Base-by-base conservation (phyloP, 1,140 invertebrate genomes). In the Drosophila subpulchrella region DNA sequence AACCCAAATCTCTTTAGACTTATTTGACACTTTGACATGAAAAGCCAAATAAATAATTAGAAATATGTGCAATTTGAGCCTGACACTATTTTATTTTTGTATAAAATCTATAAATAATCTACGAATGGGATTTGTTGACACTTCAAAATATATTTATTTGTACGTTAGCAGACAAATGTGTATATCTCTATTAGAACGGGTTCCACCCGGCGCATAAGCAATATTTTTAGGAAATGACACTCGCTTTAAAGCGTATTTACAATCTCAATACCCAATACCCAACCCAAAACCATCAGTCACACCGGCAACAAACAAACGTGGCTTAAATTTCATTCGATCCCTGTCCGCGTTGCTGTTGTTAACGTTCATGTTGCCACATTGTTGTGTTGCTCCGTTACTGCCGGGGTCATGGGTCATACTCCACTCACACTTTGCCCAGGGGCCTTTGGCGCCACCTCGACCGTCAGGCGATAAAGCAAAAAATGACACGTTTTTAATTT, bases 401-500 rank as follows among this genome's bases (percentile, higher is more conserved):
- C 36, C 53, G 61, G 62, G 80, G 77, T 85, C 81, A 80, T 58
- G 80, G 73, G 41, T 24, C 48, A 12, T 17, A 17, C 32, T n/a
- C 32, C 42, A 24, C 44, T 24, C 55, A 48, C 39, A 67, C 65
- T 65, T 67, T 67, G 20, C 60, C 46, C 65, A 42, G 20, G 46
- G 62, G 63, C 27, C 60, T 36, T 17, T 47, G 51, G 65, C 80
- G 82, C 75, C 85, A 78, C 59, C 65, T 71, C 66, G 83, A 20
- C 20, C 20, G 27, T 75, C 81, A 73, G 46, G 84, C 83, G 83
- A 88, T 88, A 88, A 89, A 88, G 83, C 75, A 84, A 89, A 89
- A 89, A 89, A 89, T 89, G 84, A 89, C 84, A 89, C 80, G 85
- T 89, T 89, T 89, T 89, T 89, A 89, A 89, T 89, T 89, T 89